Evolutionary conservation across 2,113 vertebrate species (phyloP), one percentile per base, ranked within the genome.

Genomic region (Vulpes vulpes): DNA sequence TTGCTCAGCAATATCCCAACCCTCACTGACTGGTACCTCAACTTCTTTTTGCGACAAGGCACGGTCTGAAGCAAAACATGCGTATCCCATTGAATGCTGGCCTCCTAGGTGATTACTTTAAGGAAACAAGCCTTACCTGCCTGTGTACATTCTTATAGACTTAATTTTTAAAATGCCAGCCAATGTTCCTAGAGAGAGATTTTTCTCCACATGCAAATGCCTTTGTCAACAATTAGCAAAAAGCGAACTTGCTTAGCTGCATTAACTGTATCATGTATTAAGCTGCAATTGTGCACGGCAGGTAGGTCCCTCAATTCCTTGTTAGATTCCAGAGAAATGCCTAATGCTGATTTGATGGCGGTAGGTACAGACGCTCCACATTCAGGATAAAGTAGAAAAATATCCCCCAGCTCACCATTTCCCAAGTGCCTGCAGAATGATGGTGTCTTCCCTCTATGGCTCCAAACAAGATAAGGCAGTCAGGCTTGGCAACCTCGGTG

Each of bases 131-230:
- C 53, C 71, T 67, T 67, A 69, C 38, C 8, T 69, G n/a, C 62
- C 25, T 62, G 5, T 15, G 60, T 8, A 55, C 15, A 11, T 87
- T 94, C 87, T 93, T 93, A 9, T 49, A 80, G 83, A 80, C 23
- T 71, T 14, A 55, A 2, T 69, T 78, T 95, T 60, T 91, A 76
- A 85, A 88, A 59, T 32, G 55, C 51, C 74, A 69, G 7, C n/a
- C 78, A 30, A 78, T 51, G 43, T 78, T 51, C 25, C 74, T 30
- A 17, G 43, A 30, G 43, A 78, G 43, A 78, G 74, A 51, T 78
- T 78, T 83, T 82, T 80, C 89, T 91, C 51, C 57, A 51, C 32
- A 32, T 89, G 91, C 49, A 84, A 95, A 73, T 73, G 55, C 27
- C 64, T 93, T 78, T 82, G 51, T 71, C 65, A 88, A 64, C 38